A percentile compares a stretch with the other conserved stretches of the same genome.
These are phyloP conservation scores for Drosophila sucinea DNA, from an alignment of 1,140 invertebrate species.

Conservation along the genomic window DNA sequence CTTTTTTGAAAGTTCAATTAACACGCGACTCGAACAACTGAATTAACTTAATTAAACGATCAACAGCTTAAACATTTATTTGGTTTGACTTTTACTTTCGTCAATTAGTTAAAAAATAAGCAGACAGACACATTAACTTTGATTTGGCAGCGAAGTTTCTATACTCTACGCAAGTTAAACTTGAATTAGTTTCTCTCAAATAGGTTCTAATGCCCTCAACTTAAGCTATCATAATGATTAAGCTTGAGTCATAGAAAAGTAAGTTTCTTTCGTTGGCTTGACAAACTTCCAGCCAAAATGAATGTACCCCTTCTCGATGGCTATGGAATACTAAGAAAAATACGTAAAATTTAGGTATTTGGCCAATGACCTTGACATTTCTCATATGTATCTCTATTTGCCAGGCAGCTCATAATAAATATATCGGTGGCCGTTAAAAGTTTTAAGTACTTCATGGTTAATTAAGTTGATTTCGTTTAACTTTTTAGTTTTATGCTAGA, in stretches of 20 bases:
- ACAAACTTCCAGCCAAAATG: not conserved
- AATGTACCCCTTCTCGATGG: too few species aligned
- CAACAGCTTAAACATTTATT: constrained; percentile 33
- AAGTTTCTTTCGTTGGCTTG: not conserved
- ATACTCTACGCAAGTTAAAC: not conserved
- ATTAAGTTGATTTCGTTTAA: constrained; percentile 42
- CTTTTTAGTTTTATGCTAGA: not conserved
- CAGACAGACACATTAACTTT: not conserved
- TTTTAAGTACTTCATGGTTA: constrained; percentile 35
- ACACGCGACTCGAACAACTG: constrained; percentile 56
- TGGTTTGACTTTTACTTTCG: constrained; percentile 70
- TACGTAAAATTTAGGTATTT: not conserved
- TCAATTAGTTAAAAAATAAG: constrained; percentile 31
- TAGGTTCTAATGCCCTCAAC: too few species aligned
- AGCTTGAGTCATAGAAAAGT: too few species aligned
- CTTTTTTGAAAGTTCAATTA: constrained; percentile 68
- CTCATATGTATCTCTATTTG: constrained; percentile 4
- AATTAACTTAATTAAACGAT: constrained; percentile 65
- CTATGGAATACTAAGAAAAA: too few species aligned
- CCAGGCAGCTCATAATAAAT: constrained; percentile 25
- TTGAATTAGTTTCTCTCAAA: too few species aligned
- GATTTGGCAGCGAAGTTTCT: not conserved
- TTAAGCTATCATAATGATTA: too few species aligned
- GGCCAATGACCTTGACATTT: constrained; percentile 13
- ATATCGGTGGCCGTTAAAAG: constrained; percentile 15